Evolutionary conservation across 2,113 vertebrate species (phyloP).

Genomic region (Peucedramus taeniatus): DNA sequence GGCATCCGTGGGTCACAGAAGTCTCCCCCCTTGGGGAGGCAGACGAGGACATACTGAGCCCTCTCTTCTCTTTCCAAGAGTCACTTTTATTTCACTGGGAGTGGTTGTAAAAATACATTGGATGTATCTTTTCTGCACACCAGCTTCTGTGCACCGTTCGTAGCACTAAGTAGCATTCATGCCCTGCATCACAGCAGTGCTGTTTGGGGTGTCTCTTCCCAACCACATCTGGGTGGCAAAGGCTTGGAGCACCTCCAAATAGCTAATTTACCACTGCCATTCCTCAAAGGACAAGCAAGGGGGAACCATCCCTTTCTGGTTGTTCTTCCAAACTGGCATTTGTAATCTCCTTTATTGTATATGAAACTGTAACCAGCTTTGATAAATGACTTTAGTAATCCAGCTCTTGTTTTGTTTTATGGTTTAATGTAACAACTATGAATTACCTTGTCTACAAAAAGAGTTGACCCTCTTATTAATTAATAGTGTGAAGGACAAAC

Average conservation of each 20-base stretch:
- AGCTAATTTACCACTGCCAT: not conserved
- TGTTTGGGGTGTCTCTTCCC: not conserved
- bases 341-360: not conserved
- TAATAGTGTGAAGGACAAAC: not conserved
- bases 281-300: not conserved
- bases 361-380: not conserved
- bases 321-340: not conserved
- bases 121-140: not conserved
- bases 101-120: not conserved
- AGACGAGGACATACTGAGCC: not conserved
- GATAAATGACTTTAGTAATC: not conserved
- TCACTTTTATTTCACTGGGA: not conserved
- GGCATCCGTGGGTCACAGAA: not conserved
- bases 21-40: not conserved
- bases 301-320: accelerated
- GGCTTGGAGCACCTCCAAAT: not conserved
- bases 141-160: accelerated
- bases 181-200: not conserved
- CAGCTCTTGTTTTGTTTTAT: not conserved
- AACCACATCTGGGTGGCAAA: not conserved
- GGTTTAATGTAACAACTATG: not conserved
- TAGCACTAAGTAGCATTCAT: not conserved
- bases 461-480: not conserved
- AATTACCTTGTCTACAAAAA: not conserved
- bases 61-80: not conserved